Evolutionary conservation across 2,888 invertebrate genomes (phyloP), one percentile per base, ranked within the genome.

Genomic region (Beris morrisii): DNA sequence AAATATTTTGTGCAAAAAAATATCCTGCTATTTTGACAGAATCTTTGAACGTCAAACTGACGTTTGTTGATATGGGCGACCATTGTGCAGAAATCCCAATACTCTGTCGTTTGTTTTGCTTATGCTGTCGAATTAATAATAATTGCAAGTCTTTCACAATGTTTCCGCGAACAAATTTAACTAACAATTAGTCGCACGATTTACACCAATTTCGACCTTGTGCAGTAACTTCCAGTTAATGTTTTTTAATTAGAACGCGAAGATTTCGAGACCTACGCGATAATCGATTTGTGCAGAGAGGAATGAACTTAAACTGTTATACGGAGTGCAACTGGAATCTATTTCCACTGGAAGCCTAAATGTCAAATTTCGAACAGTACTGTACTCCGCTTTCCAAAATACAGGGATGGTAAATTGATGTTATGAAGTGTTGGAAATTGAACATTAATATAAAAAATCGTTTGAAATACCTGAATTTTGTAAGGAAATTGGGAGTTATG

Each of bases 1-100:
- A 64, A 64, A 54, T 54, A 53, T 53, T 64, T 64, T 52, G 50
- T 64, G 53, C 64, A 53, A 64, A 64, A 64, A 64, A 53, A 31
- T 30, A 43, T 54, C 13, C 53, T 52, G 64, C 64, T 45, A 45
- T 31, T 64, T 64, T 64, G 64, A 64, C 64, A 64, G 64, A 38
- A 64, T 28, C 15, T 54, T 12, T 9, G 50, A 30, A 50, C 52
- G 61, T 61, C 61, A 61, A 50, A 15, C 38, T 61, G 61, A 61
- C 61, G 61, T 61, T 61, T 61, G 15, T 38, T 61, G 12, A 22
- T 15, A 50, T 22, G 50, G 43, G 6, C 52, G 38, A 61, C 61
- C 61, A 61, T 61, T 61, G 61, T 61, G 50, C 61, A 59, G 50
- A 32, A 46, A 61, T 48, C 50, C 61, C 52, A 13, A 13, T 22